A percentile compares a stretch with the other conserved stretches of the same genome.
These are phyloP conservation scores for Delphinus delphis DNA, from an alignment of 2,113 vertebrate species.

Conservation along the genomic window DNA sequence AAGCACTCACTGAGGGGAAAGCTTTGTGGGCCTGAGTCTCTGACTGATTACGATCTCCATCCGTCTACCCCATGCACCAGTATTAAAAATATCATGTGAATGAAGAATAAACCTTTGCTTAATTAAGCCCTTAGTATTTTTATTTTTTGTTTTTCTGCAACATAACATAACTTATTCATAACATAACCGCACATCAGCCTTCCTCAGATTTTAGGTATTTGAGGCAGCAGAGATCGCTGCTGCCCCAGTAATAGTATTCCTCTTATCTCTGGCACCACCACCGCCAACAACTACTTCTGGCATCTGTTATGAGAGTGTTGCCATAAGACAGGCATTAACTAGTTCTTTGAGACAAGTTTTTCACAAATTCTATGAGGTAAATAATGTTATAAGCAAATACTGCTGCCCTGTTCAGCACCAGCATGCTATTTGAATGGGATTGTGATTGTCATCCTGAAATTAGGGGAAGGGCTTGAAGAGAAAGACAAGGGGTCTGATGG, in stretches of 20 bases:
- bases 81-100: not conserved
- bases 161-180: not conserved
- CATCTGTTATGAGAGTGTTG: not conserved
- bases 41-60: not conserved
- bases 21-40: not conserved
- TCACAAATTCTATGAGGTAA: not conserved
- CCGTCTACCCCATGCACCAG: not conserved
- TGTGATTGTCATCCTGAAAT: not conserved
- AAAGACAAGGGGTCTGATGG: not conserved
- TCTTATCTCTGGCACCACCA: not conserved
- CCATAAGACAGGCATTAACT: not conserved
- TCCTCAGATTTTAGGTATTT: not conserved
- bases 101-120: not conserved
- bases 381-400: not conserved
- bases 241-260: not conserved
- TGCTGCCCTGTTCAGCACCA: not conserved
- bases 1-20: not conserved
- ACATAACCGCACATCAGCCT: not conserved
- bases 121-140: not conserved
- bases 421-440: not conserved
- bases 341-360: not conserved
- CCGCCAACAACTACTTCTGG: not conserved
- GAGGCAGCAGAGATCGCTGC: no score
- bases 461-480: not conserved
- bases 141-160: not conserved